Percentiles rank a stretch among this genome's conserved stretches.
Conservation (phyloP, 2,888 invertebrate species). For the Cataglyphis livida region DNA sequence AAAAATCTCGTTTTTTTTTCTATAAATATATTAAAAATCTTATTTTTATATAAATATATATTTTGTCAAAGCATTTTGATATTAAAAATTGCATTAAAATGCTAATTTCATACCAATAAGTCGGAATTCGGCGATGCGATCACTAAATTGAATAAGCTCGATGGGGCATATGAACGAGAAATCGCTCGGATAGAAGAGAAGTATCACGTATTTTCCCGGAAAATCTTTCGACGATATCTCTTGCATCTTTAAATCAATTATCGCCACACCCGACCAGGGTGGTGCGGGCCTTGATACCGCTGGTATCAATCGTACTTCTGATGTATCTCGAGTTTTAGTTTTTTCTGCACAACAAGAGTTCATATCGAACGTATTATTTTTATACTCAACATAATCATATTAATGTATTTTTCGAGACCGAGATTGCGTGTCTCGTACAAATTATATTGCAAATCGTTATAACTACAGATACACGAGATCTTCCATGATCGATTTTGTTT, state of each 20-base stretch:
- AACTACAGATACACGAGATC: not conserved
- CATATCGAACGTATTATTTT: constrained; percentile 16
- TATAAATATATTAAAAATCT: too few species aligned
- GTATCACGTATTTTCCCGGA: constrained; percentile 73
- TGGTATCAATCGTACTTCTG: constrained; percentile 57
- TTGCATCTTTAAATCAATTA: constrained; percentile 66
- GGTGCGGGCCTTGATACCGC: constrained; percentile 70
- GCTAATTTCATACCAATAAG: constrained; percentile 66
- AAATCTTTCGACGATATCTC: constrained; percentile 71
- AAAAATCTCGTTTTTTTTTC: not conserved
- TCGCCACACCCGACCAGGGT: constrained; percentile 74
- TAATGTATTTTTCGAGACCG: not conserved
- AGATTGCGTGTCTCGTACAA: not conserved
- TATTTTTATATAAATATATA: not conserved
- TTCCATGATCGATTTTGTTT: constrained; percentile 29
- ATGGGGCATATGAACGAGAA: constrained; percentile 76
- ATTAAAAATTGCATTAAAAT: not conserved
- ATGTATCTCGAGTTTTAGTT: not conserved
- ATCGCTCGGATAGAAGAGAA: constrained; percentile 77
- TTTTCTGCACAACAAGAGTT: constrained; percentile 48
- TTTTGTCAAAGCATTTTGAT: not conserved
- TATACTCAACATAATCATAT: not conserved
- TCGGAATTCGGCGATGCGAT: constrained; percentile 75
- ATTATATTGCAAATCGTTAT: not conserved
- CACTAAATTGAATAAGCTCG: constrained; percentile 78